A percentile compares a stretch with the other conserved stretches of the same genome.
These are phyloP conservation scores for Agonopterix subpropinquella DNA, from an alignment of 2,888 invertebrate genomes.

Conservation along the genomic window DNA sequence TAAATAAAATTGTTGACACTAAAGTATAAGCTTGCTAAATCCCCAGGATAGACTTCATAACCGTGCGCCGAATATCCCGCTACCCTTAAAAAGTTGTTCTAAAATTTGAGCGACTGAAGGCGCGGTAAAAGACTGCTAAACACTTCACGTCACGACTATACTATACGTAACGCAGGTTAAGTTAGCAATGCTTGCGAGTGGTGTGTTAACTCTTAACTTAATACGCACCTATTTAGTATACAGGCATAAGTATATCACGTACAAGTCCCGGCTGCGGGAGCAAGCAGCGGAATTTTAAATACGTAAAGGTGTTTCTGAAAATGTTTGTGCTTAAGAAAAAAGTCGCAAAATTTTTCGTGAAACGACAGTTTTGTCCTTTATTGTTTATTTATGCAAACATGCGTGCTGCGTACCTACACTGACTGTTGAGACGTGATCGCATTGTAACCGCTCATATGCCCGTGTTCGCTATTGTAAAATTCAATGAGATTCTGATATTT, in stretches of 20 bases:
- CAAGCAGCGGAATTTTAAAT: slow-evolving; percentile 63
- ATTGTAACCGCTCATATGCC: slow-evolving; percentile 4
- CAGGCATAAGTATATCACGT: slow-evolving; percentile 68
- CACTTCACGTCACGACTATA: slow-evolving; percentile 21
- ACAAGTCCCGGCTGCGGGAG: slow-evolving; percentile 42
- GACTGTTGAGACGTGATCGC: slow-evolving; percentile 33
- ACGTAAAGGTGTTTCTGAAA: slow-evolving; percentile 53
- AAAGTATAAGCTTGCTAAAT: not conserved
- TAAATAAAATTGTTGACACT: not conserved
- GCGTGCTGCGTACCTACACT: slow-evolving; percentile 26
- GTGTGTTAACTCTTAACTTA: slow-evolving; percentile 43
- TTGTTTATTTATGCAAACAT: slow-evolving; percentile 55
- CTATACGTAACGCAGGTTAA: slow-evolving; percentile 16
- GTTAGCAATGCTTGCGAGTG: slow-evolving; percentile 19
- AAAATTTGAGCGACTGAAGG: slow-evolving; percentile 10
- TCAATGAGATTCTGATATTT: slow-evolving; percentile 7
- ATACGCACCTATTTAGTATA: slow-evolving; percentile 51
- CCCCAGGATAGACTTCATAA: slow-evolving; percentile 4
- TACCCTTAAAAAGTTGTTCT: slow-evolving; percentile 10
- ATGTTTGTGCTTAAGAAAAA: slow-evolving; percentile 53
- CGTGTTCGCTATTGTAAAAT: slow-evolving; percentile 7
- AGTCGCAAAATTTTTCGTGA: slow-evolving; percentile 30
- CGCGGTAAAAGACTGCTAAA: slow-evolving; percentile 31
- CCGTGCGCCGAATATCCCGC: slow-evolving; percentile 12
- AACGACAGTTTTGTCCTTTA: slow-evolving; percentile 45